Percentiles rank a stretch among this genome's conserved stretches.
These are phyloP conservation scores for Drosophila azteca DNA, from an alignment of 1,140 invertebrate genomes.

Conservation along the genomic window DNA sequence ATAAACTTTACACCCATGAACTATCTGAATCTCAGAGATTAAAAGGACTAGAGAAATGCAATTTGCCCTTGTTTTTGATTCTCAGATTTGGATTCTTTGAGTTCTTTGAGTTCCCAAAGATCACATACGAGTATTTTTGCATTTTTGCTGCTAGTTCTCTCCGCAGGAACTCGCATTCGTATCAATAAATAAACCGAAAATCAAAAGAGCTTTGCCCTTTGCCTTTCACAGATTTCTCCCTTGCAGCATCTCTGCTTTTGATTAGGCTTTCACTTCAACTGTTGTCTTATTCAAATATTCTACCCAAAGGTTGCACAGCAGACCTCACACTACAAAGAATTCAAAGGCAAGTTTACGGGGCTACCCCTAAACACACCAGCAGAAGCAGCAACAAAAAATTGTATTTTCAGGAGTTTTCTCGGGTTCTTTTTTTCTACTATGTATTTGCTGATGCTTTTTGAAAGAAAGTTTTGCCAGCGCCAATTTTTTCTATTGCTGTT, in stretches of 20 bases:
- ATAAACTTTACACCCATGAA: not conserved
- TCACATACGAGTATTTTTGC: too few relatives aligned
- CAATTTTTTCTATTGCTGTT: conserved; percentile 20
- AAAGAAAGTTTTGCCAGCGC: conserved; percentile 46
- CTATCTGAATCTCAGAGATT: not conserved
- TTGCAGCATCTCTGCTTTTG: conserved; percentile 16
- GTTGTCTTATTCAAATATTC: conserved; percentile 49
- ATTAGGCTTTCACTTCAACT: conserved; percentile 44
- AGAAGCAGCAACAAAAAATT: not conserved
- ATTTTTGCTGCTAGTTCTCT: too few relatives aligned
- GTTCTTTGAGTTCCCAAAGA: too few relatives aligned
- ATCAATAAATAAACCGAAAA: conserved; percentile 20
- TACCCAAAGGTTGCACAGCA: conserved; percentile 30
- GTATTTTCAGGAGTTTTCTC: conserved; percentile 19
- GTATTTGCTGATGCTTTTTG: conserved; percentile 44
- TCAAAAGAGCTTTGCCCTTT: not conserved
- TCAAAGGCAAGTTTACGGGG: conserved; percentile 20
- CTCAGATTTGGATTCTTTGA: too few relatives aligned
- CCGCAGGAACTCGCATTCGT: too few relatives aligned
- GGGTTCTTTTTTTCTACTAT: conserved; percentile 8
- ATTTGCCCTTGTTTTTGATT: not conserved
- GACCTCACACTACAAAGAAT: conserved; percentile 33
- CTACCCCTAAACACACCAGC: conserved; percentile 9
- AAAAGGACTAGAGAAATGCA: too few relatives aligned
- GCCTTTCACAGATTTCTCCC: not conserved